Conservation (phyloP, 2,888 invertebrate genomes). For the Eupsilia transversa region DNA sequence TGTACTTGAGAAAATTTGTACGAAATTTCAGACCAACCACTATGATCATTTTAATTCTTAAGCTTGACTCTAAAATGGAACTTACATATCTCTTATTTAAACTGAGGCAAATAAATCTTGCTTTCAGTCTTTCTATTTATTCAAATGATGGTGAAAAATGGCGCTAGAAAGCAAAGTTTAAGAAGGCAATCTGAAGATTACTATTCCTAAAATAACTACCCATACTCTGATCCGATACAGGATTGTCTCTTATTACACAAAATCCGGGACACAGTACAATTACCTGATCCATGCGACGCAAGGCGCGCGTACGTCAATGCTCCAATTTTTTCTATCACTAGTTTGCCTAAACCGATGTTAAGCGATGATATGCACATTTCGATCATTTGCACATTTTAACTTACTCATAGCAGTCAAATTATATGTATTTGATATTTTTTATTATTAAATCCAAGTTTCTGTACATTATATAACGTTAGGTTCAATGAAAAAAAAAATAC, state of each 20-base stretch:
- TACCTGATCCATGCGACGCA: constrained; percentile 83
- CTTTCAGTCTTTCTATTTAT: neutral
- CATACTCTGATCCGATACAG: neutral
- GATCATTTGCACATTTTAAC: constrained; percentile 52
- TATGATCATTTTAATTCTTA: neutral
- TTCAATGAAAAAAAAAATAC: neutral
- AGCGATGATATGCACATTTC: constrained; percentile 66
- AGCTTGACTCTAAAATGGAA: neutral
- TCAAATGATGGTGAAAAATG: neutral
- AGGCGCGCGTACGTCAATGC: constrained; percentile 76
- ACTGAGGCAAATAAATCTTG: neutral
- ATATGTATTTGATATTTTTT: neutral
- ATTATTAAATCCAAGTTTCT: neutral
- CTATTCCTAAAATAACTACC: neutral
- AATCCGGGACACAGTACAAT: constrained; percentile 75
- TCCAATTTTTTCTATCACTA: constrained; percentile 75
- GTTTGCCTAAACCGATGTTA: constrained; percentile 70
- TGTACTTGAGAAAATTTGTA: constrained; percentile 35
- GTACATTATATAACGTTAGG: neutral
- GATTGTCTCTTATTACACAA: constrained; percentile 28
- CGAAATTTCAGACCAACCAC: neutral
- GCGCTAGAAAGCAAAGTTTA: neutral
- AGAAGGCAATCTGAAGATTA: neutral
- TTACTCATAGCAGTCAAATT: neutral
- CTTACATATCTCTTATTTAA: neutral